Percentiles rank a stretch among this genome's conserved stretches.
Evolutionary conservation across 1,140 invertebrate genomes (phyloP).

Genomic region (Diabrotica undecimpunctata): DNA sequence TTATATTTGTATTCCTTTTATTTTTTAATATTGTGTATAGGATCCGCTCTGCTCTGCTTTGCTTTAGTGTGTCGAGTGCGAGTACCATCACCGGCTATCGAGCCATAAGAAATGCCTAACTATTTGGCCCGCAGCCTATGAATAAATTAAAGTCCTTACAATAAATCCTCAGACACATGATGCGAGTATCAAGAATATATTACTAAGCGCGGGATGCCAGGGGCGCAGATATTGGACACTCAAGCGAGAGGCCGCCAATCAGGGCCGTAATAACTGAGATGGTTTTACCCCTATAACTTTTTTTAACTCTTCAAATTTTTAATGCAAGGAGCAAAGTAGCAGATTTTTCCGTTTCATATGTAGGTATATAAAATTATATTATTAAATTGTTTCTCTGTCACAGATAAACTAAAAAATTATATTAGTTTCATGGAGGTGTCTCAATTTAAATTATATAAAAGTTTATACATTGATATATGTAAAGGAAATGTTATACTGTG

Average conservation of each 20-base stretch:
- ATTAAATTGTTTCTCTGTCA: too few relatives aligned
- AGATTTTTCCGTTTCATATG: too few relatives aligned
- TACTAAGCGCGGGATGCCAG: slow-evolving; percentile 36
- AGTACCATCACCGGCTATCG: slow-evolving; percentile 21
- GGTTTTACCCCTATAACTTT: too few relatives aligned
- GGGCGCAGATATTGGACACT: slow-evolving; percentile 20
- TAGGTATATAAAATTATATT: too few relatives aligned
- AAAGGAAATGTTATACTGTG: too few relatives aligned
- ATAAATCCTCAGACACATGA: slow-evolving; percentile 40
- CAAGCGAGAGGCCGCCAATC: slow-evolving; percentile 3
- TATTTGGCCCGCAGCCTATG: slow-evolving; percentile 37
- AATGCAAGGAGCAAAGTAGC: too few relatives aligned
- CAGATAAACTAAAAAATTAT: too few relatives aligned
- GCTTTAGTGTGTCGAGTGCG: too few relatives aligned
- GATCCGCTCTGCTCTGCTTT: slow-evolving; percentile 15
- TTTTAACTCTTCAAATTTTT: too few relatives aligned
- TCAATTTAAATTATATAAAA: too few relatives aligned
- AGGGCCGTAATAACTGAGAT: neutral
- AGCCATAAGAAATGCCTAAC: slow-evolving; percentile 35
- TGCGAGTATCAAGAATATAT: slow-evolving; percentile 39
- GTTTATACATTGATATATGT: too few relatives aligned
- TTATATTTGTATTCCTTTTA: slow-evolving; percentile 42
- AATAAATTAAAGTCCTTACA: slow-evolving; percentile 46
- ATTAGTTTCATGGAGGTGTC: too few relatives aligned
- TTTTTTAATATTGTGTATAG: slow-evolving; percentile 19